Evolutionary conservation across 2,888 invertebrate genomes (phyloP).

Genomic region (Selenia dentaria): DNA sequence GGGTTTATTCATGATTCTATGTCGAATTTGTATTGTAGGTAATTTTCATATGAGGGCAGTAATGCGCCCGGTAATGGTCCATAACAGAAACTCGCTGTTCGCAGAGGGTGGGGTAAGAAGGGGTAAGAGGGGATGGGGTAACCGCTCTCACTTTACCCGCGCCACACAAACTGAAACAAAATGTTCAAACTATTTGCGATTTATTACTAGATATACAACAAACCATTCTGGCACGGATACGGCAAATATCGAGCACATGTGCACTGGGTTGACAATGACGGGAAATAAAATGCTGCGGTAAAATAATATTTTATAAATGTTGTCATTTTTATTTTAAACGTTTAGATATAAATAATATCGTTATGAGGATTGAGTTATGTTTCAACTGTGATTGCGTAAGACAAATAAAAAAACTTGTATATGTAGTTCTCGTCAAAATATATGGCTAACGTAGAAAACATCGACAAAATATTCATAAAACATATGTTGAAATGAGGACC

Average conservation of each 20-base stretch:
- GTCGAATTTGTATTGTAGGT: conserved; percentile 58
- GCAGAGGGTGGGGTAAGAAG: conserved; percentile 32
- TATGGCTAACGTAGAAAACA: too few species aligned
- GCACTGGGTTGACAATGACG: conserved; percentile 42
- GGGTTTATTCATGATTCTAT: conserved; percentile 41
- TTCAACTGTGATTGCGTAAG: too few species aligned
- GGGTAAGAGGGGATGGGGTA: conserved; percentile 6
- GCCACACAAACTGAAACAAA: conserved; percentile 54
- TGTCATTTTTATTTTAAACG: too few species aligned
- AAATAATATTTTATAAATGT: too few species aligned
- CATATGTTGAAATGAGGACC: too few species aligned
- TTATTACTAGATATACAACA: conserved; percentile 56
- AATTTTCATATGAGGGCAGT: conserved; percentile 67
- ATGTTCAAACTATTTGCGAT: conserved; percentile 57
- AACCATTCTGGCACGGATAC: conserved; percentile 46
- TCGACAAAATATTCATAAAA: too few species aligned
- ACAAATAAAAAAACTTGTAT: too few species aligned
- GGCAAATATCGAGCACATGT: conserved; percentile 46
- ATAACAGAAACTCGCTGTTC: conserved; percentile 69
- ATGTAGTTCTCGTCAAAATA: too few species aligned
- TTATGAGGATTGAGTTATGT: too few species aligned
- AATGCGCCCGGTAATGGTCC: conserved; percentile 70
- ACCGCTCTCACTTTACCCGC: conserved; percentile 35
- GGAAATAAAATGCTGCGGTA: conserved; percentile 46
- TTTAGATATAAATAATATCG: too few species aligned